Evolutionary conservation across 1,140 invertebrate genomes (phyloP), one percentile per base, ranked within the genome.

Genomic region (Drosophila nannoptera): DNA sequence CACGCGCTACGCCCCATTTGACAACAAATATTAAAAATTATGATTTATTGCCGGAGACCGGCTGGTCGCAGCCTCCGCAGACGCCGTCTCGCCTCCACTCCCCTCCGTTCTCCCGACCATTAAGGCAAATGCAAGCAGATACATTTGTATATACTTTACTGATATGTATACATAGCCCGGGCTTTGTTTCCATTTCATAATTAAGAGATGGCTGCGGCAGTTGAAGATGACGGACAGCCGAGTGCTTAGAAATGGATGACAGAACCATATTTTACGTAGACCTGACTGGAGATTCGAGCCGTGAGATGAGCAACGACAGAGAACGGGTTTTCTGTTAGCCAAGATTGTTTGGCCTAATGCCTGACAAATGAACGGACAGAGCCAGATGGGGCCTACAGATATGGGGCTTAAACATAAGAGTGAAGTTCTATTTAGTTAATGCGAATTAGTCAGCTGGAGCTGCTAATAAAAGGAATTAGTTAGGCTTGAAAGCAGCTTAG

Each of bases 11-110:
- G 84, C 80, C 84, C 84, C 68, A 84, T 84, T 81, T 81, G 84
- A 83, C 84, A 87, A 87, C 73, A 87, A 84, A 87, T 87, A 87
- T 84, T 80, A 81, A 87, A 87, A 87, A 87, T 87, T 87, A 87
- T 87, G 84, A 87, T 87, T 87, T 87, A 87, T 87, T 77, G 59
- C 63, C 50, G 12, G 55, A 43, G 46, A 52, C 40, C 5, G 35
- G 8, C 38, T 22, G 36, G 36, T 36, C n/a, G 36, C 22, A 45
- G 29, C 22, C 22, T 22, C 22, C 22, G 22, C 22, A 22, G n/a
- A n/a, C n/a, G n/a, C n/a, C n/a, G n/a, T n/a, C n/a, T n/a, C n/a
- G n/a, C n/a, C n/a, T n/a, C n/a, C n/a, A n/a, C n/a, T n/a, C 22
- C 22, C 1, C 22, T 1, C 22, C 22, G 22, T 3, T 2, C 22